These are phyloP conservation scores for Macrotus californicus DNA, from an alignment of 2,113 vertebrate species.

Conservation along the genomic window DNA sequence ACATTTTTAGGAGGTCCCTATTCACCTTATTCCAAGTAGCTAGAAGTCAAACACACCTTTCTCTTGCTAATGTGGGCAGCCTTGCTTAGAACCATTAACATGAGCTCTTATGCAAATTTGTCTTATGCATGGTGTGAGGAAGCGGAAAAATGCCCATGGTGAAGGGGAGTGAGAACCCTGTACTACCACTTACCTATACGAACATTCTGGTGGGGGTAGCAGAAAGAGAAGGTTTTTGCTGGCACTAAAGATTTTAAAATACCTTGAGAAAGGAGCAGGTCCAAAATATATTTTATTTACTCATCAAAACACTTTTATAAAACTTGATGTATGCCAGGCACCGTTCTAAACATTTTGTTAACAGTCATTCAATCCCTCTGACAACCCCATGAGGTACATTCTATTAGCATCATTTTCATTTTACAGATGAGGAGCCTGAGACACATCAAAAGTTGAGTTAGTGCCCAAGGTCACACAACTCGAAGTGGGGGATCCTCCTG, in stretches of 20 bases:
- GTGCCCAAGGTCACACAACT: neutral
- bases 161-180: neutral
- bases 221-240: neutral
- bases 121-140: neutral
- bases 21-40: neutral
- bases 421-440: neutral
- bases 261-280: neutral
- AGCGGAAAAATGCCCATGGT: neutral
- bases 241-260: neutral
- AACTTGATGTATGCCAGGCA: neutral
- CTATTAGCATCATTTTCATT: neutral
- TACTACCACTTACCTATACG: neutral
- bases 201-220: neutral
- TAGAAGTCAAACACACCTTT: neutral
- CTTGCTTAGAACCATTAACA: neutral
- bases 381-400: neutral
- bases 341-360: neutral
- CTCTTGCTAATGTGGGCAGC: neutral
- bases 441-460: neutral
- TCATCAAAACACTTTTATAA: neutral
- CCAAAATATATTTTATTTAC: neutral
- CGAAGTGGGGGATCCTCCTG: fast-evolving
- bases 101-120: neutral
- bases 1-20: neutral
- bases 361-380: neutral